Base-by-base conservation (phyloP, 2,797 vertebrate genomes). In the Capromys pilorides region DNA sequence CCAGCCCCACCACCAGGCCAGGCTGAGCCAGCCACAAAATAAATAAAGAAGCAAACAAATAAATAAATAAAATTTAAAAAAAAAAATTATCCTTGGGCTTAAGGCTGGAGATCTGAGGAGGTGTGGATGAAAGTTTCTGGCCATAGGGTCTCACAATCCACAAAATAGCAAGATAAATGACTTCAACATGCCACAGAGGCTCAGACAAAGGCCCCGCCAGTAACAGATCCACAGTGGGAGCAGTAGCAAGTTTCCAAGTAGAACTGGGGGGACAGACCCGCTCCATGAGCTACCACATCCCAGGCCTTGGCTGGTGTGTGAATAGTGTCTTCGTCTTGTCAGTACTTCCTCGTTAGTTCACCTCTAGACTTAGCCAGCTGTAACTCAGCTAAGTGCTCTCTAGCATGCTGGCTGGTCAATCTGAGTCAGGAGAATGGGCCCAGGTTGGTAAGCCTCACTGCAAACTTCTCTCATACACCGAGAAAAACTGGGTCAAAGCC, bases 341-440 rank as follows among this genome's bases (percentile, higher is more conserved):
- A 39, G 54, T 7, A 54, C 33, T 92, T 95, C 45, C 54, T 95
- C 80, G 71, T n/a, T 41, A 71, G 33, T 85, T 80, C 89, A 22
- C 36, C 83, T 22, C 6, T 4, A 93, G 64, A n/a, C 77, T 75
- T 82, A 51, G 82, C 92, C 93, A 36, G 19, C 5, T 87, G 75
- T 57, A n/a, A 93, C 61, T 71, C 81, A 41, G 36, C 57, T 57
- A 79, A 80, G 67, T 36, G n/a, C 78, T 89, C 41, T 88, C 66
- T 33, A 93, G 33, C 82, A 87, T 14, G 66, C 26, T 39, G 6
- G 21, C 36, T 0, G 1, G 49, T 71, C 67, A n/a, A 49, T 9
- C 51, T 51, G 67, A 67, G 39, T 61, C 61, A n/a, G 4, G 61
- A 41, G 67, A 57, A 62, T n/a, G 73, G 39, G 78, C 18, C 45